Percentiles rank a stretch among this genome's conserved stretches.
Evolutionary conservation across 2,797 vertebrate species (phyloP).

Genomic region (Pipistrellus pipistrellus): DNA sequence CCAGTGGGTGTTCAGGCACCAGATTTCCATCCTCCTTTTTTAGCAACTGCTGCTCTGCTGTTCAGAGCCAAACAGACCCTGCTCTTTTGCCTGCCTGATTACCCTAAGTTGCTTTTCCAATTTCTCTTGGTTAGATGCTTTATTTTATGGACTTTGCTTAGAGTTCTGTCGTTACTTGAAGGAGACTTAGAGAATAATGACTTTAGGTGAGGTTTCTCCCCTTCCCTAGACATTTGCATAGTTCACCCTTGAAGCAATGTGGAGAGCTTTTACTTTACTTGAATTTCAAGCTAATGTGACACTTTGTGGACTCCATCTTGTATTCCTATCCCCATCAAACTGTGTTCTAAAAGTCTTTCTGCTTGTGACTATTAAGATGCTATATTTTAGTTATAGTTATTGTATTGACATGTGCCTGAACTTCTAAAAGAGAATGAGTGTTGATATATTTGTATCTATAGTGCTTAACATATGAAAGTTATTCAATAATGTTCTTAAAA

Average conservation of each 20-base stretch:
- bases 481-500: background rate
- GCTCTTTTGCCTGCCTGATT: background rate
- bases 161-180: background rate
- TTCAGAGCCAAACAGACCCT: background rate
- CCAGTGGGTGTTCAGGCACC: background rate
- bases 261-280: background rate
- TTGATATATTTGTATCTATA: background rate
- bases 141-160: background rate
- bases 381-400: background rate
- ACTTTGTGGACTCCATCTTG: background rate
- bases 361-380: constrained; percentile 8
- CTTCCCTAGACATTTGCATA: background rate
- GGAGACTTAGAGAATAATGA: background rate
- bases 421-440: background rate
- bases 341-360: background rate
- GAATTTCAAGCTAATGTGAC: background rate
- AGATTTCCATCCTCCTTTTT: background rate
- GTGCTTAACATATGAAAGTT: background rate
- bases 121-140: background rate
- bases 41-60: background rate
- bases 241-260: background rate
- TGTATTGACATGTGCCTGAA: background rate
- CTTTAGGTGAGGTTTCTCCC: background rate
- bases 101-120: background rate
- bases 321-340: background rate